These are phyloP conservation scores for Lordiphosa andalusiaca DNA, from an alignment of 2,888 invertebrate species.

Conservation along the genomic window DNA sequence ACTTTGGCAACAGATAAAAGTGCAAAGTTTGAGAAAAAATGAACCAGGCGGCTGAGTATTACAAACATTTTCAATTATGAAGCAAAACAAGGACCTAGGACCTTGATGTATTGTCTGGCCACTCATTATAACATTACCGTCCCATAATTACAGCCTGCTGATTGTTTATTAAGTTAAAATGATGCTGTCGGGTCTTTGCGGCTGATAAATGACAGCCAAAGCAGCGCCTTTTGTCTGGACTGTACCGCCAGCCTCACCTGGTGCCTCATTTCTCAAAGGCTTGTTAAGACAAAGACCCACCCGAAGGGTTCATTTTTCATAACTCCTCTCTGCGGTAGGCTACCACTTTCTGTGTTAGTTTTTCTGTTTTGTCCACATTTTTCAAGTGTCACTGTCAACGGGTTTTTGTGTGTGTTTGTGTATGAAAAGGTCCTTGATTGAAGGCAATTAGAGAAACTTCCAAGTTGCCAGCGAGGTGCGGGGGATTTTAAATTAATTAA, in stretches of 20 bases:
- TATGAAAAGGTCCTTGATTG: slow-evolving; percentile 5
- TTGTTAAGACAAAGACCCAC: slow-evolving; percentile 6
- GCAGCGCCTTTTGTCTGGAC: slow-evolving; percentile 35
- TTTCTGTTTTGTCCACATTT: slow-evolving; percentile 37
- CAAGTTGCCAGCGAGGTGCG: neutral
- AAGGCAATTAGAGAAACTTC: no score
- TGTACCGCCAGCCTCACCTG: slow-evolving; percentile 53
- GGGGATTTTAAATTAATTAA: slow-evolving; percentile 64
- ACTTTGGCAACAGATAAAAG: slow-evolving; percentile 67
- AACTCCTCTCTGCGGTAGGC: slow-evolving; percentile 37
- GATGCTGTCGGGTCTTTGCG: slow-evolving; percentile 29
- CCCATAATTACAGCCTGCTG: slow-evolving; percentile 70
- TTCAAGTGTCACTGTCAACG: slow-evolving; percentile 65
- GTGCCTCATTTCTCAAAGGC: slow-evolving; percentile 17
- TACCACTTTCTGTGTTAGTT: slow-evolving; percentile 27
- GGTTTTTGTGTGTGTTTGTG: slow-evolving; percentile 5
- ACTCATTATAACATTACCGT: slow-evolving; percentile 61
- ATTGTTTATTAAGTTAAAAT: slow-evolving; percentile 70
- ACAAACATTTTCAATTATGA: slow-evolving; percentile 73
- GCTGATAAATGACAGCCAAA: slow-evolving; percentile 52
- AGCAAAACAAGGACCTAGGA: slow-evolving; percentile 51
- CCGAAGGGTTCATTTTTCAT: slow-evolving; percentile 39
- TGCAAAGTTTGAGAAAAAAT: slow-evolving; percentile 58
- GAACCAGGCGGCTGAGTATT: slow-evolving; percentile 53
- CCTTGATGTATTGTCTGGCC: slow-evolving; percentile 64